Base-by-base conservation (phyloP, 2,113 vertebrate genomes). In the Hylia prasina region DNA sequence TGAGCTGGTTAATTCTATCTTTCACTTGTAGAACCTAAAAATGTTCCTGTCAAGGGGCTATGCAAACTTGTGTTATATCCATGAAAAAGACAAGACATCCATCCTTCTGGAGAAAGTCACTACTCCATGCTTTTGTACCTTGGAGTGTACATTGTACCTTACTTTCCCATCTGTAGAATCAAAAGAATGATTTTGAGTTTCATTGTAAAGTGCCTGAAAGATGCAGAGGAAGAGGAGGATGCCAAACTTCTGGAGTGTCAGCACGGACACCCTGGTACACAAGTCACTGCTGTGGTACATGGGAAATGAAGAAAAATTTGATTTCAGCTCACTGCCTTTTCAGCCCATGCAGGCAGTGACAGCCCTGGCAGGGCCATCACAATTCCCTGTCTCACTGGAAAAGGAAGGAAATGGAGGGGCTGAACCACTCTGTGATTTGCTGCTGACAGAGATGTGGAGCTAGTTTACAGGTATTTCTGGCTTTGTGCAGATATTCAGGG, bases 191-290 rank as follows among this genome's bases (percentile, higher is more conserved):
- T 44, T 78, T 51, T 16, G 33, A 61, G 16, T 75, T 66, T 66
- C 21, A 44, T 40, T 75, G 13, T 47, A 47, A 91, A 91, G 54
- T 37, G 6, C 30, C 39, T 50, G 15, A 69, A 82, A 71, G 44
- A 15, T 51, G 15, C n/a, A 61, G 70, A 40, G 21, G 14, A 51
- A 56, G 27, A 51, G 28, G 42, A 44, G 72, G 48, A 7, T 45
- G 61, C 33, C 86, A 15, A 33, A 24, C 11, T 54, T 33, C 15
- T 30, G 47, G 22, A 40, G 22, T 5, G 13, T 31, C 40, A 60
- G 15, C 8, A 2, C 0, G 0, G 24, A 8, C 21, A 16, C 2
- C 2, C 45, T 16, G 54, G 39, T 44, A 18, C 1, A 1, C 1
- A 15, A 30, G 22, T 60, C 70, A n/a, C 33, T 9, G 11, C 47